Conservation (phyloP, 1,140 invertebrate genomes). For the Adelges cooleyi region DNA sequence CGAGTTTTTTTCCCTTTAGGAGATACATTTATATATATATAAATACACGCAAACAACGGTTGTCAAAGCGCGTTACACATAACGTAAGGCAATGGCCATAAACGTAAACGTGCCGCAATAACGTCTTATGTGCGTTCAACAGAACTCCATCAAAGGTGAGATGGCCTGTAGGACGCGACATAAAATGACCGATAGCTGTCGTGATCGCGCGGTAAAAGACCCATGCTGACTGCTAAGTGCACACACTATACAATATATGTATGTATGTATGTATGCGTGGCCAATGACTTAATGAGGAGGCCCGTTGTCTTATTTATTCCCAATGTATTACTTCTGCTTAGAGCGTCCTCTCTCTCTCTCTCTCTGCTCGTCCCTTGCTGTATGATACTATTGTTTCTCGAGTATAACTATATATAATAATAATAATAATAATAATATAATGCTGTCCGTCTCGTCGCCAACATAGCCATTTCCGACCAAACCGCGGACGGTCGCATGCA, state of each 20-base stretch:
- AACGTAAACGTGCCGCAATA: not conserved
- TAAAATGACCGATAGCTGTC: not conserved
- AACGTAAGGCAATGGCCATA: not conserved
- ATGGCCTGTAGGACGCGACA: not conserved
- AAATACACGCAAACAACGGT: not conserved
- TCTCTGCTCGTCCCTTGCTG: no score
- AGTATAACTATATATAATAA: not conserved
- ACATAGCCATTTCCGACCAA: not conserved
- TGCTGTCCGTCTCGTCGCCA: not conserved
- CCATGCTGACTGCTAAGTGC: no score
- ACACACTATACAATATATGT: no score
- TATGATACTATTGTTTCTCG: not conserved
- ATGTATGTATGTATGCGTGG: no score
- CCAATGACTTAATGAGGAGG: no score
- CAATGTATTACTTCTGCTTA: no score
- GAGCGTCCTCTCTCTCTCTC: no score
- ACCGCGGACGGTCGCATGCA: not conserved
- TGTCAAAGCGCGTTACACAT: no score
- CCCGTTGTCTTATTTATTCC: no score
- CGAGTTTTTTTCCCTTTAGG: constrained; percentile 11
- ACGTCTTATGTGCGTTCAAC: not conserved
- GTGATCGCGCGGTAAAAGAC: not conserved
- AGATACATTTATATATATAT: not conserved
- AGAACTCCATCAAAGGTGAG: not conserved
- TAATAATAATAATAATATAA: not conserved